A percentile compares a stretch with the other conserved stretches of the same genome.
Evolutionary conservation across 2,888 invertebrate genomes (phyloP).

Genomic region (Antheraea assamensis): DNA sequence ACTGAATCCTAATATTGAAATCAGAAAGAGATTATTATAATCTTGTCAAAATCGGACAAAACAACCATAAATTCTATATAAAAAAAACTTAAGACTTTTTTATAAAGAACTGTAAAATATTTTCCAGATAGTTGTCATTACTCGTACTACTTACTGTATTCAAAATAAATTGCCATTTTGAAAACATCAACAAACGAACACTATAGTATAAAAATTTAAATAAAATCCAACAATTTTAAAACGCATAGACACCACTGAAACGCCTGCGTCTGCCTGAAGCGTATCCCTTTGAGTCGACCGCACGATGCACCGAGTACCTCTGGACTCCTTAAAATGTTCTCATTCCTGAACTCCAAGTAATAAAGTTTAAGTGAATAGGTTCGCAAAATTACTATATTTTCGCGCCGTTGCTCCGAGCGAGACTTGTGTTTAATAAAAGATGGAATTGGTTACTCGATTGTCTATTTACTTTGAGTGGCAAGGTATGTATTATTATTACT

Average conservation of each 20-base stretch:
- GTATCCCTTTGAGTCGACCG: slow-evolving; percentile 60
- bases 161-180: too few relatives aligned
- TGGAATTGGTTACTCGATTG: background rate
- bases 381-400: slow-evolving; percentile 32
- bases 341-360: slow-evolving; percentile 52
- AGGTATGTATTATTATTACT: background rate
- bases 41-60: too few relatives aligned
- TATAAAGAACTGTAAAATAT: too few relatives aligned
- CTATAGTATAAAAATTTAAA: background rate
- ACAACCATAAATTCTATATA: too few relatives aligned
- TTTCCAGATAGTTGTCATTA: too few relatives aligned
- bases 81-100: too few relatives aligned
- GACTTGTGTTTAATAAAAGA: slow-evolving; percentile 3
- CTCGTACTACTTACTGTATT: too few relatives aligned
- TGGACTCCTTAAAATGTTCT: slow-evolving; percentile 58
- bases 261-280: slow-evolving; percentile 39
- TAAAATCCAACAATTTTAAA: background rate
- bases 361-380: slow-evolving; percentile 50
- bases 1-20: too few relatives aligned
- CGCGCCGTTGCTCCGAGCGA: slow-evolving; percentile 6
- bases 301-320: slow-evolving; percentile 62
- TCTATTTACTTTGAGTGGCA: background rate
- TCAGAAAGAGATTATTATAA: too few relatives aligned
- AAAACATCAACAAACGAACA: too few relatives aligned
- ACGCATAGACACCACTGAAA: slow-evolving; percentile 29